These are phyloP conservation scores for Hydrophis major DNA, from an alignment of 2,797 vertebrate genomes.

Conservation along the genomic window DNA sequence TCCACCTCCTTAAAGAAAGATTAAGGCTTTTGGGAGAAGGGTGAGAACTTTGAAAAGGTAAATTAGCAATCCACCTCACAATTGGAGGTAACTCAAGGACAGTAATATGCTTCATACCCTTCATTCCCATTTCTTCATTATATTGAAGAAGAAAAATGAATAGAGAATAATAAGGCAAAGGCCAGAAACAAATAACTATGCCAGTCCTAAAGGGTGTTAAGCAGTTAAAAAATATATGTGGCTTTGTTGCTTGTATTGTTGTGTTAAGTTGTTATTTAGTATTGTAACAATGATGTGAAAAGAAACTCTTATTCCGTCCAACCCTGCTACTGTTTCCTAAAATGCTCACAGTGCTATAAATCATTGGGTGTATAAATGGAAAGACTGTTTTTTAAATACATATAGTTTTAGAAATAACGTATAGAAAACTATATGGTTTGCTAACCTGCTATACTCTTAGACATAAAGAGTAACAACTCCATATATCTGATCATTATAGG, in stretches of 20 bases:
- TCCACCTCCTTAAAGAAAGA: conserved; percentile 16
- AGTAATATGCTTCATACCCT: neutral
- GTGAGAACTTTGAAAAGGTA: conserved; percentile 24
- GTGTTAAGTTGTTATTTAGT: neutral
- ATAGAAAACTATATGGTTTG: neutral
- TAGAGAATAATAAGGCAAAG: neutral
- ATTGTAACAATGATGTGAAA: neutral
- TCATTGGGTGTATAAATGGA: neutral
- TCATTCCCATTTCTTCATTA: neutral
- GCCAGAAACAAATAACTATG: neutral
- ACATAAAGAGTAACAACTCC: neutral
- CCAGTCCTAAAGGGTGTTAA: neutral
- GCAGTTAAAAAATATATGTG: neutral
- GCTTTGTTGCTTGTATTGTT: neutral
- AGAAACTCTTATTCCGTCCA: neutral
- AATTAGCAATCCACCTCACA: neutral
- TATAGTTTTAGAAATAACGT: neutral
- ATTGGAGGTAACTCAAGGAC: neutral
- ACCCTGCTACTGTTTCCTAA: neutral
- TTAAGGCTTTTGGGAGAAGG: conserved; percentile 7
- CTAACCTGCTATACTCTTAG: neutral
- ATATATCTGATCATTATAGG: neutral
- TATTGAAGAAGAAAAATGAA: neutral
- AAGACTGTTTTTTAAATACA: neutral
- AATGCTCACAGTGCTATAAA: neutral